These are phyloP conservation scores for Drosophila kuntzei DNA, from an alignment of 2,888 invertebrate genomes.

Conservation along the genomic window DNA sequence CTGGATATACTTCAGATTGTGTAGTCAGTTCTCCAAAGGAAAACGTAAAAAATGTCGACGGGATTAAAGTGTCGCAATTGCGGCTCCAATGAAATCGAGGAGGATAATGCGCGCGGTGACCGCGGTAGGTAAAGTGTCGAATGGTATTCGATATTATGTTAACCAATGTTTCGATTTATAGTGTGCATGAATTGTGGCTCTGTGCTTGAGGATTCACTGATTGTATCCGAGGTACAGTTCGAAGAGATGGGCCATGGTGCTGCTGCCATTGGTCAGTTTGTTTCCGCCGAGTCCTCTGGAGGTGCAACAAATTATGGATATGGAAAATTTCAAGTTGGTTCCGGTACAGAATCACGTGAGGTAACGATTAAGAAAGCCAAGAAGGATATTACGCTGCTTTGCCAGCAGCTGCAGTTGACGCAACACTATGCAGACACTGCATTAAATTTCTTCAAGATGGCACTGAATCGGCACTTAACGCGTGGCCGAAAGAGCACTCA, in stretches of 20 bases:
- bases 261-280: conserved; percentile 96
- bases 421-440: conserved; percentile 97
- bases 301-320: conserved; percentile 92
- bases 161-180: conserved; percentile 83
- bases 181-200: conserved; percentile 98
- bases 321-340: conserved; percentile 92
- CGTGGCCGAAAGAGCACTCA: conserved; percentile 95
- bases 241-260: conserved; percentile 96
- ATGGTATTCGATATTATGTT: neutral
- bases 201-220: conserved; percentile 97
- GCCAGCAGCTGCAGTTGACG: conserved; percentile 94
- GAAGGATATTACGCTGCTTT: conserved; percentile 93
- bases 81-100: conserved; percentile 96
- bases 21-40: neutral
- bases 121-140: conserved; percentile 40
- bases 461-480: conserved; percentile 92
- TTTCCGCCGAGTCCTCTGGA: conserved; percentile 94
- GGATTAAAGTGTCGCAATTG: conserved; percentile 95
- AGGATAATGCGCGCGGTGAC: conserved; percentile 97
- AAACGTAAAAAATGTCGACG: conserved; percentile 82
- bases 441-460: conserved; percentile 97
- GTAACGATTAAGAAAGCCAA: conserved; percentile 95
- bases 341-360: conserved; percentile 95
- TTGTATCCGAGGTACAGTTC: conserved; percentile 98
- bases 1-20: neutral